Evolutionary conservation across 2,113 vertebrate genomes (phyloP), one percentile per base, ranked within the genome.

Genomic region (Ceratotherium simum): DNA sequence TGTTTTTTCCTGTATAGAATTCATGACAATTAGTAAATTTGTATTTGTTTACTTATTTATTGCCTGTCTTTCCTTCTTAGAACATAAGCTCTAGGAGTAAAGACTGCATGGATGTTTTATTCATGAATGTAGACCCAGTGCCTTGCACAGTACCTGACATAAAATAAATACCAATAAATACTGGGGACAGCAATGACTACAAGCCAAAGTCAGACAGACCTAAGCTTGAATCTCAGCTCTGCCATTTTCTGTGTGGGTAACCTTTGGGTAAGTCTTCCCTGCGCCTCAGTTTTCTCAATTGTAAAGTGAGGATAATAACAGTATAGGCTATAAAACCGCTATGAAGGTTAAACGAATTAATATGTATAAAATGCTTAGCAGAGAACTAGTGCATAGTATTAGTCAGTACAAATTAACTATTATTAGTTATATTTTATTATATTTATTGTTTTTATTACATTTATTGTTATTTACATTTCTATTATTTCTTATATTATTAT

Each of bases 381-480:
- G 42, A 58, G 62, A 42, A 78, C 16, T 11, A 4, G 46, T 78
- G 92, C 51, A 92, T 78, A 78, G 48, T 42, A 78, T 39, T 80
- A 82, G 20, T 62, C 36, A 83, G 42, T 39, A 5, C 17, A 85
- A 89, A 81, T 79, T 46, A 89, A 51, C 12, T 27, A 70, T 70
- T 70, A 84, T 67, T 42, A 84, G 25, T 42, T 42, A 42, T 48
- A 69, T 69, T 69, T 87, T 23, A 33, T 51, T 82, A 42, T 42
- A 67, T 39, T 48, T 82, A 83, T 39, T 62, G 6, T 83, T 62
- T 42, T 42, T 42, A 78, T 72, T 76, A 67, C 36, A 60, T 39
- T 48, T 82, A 83, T 39, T 62, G 6, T 75, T 62, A 72, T 64
- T 83, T 65, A 93, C 27, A 73, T 97, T 90, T 97, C 60, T 65